Conservation (phyloP, 1,140 invertebrate genomes). For the Helicoverpa armigera region DNA sequence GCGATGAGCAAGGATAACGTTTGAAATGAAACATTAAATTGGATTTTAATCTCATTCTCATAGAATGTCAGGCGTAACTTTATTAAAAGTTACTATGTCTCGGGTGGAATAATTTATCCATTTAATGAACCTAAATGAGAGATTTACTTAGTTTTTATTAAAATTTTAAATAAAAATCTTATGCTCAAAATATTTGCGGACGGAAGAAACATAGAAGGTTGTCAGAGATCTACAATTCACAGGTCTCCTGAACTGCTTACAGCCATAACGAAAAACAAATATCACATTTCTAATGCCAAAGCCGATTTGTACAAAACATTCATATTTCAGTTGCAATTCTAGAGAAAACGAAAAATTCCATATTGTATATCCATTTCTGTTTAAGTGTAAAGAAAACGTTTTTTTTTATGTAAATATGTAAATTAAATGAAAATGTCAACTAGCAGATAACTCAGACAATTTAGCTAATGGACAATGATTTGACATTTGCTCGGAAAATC, state of each 20-base stretch:
- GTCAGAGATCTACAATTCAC: too few species aligned
- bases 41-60: slow-evolving; percentile 47
- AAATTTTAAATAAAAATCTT: neutral
- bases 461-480: neutral
- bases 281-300: too few species aligned
- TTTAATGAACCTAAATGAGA: neutral
- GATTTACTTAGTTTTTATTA: neutral
- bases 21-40: slow-evolving; percentile 49
- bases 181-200: too few species aligned
- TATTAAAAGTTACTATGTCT: slow-evolving; percentile 46
- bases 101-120: slow-evolving; percentile 4
- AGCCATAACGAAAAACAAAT: too few species aligned
- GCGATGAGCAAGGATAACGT: slow-evolving; percentile 36
- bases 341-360: too few species aligned
- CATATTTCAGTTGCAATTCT: too few species aligned
- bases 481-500: neutral
- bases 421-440: neutral
- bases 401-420: neutral
- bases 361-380: too few species aligned
- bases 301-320: too few species aligned
- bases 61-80: slow-evolving; percentile 42
- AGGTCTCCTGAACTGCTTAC: too few species aligned
- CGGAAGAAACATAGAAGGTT: too few species aligned
- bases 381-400: neutral
- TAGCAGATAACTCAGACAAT: neutral